A percentile compares a stretch with the other conserved stretches of the same genome.
Conservation (phyloP, 2,797 vertebrate species). For the Halcyon leucocephala region DNA sequence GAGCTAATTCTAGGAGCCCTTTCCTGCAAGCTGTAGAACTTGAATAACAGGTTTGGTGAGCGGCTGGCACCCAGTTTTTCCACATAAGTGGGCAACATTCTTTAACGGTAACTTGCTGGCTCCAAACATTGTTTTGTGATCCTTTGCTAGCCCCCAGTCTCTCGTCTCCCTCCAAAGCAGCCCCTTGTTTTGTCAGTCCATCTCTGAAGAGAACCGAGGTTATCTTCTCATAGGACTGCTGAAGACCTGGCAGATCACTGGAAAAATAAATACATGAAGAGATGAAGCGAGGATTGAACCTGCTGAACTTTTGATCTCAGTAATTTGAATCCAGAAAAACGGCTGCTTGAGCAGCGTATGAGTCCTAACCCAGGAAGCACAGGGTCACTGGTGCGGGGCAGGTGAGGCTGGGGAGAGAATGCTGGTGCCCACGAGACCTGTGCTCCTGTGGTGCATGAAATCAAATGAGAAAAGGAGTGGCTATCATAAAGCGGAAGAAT, state of each 20-base stretch:
- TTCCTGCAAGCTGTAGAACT: conserved; percentile 14
- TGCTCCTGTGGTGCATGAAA: not conserved
- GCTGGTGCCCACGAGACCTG: not conserved
- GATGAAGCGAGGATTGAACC: not conserved
- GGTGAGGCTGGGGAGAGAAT: not conserved
- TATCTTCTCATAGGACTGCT: not conserved
- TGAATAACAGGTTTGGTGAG: conserved; percentile 33
- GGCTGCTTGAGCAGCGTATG: fast-evolving
- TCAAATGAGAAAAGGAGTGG: not conserved
- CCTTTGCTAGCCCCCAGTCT: not conserved
- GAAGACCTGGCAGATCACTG: not conserved
- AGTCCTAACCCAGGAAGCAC: not conserved
- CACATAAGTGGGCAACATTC: conserved; percentile 31
- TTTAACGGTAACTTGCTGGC: not conserved
- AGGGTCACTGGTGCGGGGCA: not conserved
- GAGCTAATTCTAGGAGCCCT: conserved; percentile 19
- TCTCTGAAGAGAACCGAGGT: not conserved
- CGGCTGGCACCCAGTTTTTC: conserved; percentile 39
- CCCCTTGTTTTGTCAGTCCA: not conserved
- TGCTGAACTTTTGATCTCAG: not conserved
- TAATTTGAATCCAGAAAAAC: not conserved
- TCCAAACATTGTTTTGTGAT: not conserved
- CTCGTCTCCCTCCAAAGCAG: not conserved
- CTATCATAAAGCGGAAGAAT: not conserved
- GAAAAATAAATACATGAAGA: not conserved